Evolutionary conservation across 2,113 vertebrate genomes (phyloP).

Genomic region (Gallinago jamesoni): DNA sequence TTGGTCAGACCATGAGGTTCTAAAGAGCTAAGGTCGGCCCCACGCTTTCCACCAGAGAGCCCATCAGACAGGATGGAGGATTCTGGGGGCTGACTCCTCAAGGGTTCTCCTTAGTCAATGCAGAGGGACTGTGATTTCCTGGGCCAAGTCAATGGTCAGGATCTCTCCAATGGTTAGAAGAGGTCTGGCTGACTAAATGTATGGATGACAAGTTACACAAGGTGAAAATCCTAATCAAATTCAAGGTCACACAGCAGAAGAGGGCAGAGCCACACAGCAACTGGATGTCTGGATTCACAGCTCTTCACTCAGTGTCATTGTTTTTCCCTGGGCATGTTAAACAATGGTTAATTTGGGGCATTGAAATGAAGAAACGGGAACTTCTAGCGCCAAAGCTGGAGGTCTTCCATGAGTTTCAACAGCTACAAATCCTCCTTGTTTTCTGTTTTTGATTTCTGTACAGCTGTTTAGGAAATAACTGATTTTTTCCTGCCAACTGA

Average conservation of each 20-base stretch:
- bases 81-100: background rate
- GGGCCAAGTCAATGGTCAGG: background rate
- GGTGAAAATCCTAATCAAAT: background rate
- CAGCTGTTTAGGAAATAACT: conserved; percentile 9
- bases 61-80: background rate
- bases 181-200: background rate
- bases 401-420: conserved; percentile 20
- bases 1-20: background rate
- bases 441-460: conserved; percentile 4
- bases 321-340: background rate
- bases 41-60: background rate
- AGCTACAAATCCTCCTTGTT: background rate
- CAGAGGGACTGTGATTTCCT: background rate
- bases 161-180: background rate
- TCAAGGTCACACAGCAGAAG: background rate
- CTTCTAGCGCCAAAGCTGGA: conserved; percentile 7
- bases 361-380: conserved; percentile 23
- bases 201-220: background rate
- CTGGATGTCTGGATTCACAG: background rate
- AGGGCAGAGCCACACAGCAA: background rate
- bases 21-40: background rate
- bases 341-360: conserved; percentile 19
- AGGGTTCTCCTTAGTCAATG: background rate
- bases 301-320: background rate
- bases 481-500: background rate